Percentiles rank a stretch among this genome's conserved stretches.
These are phyloP conservation scores for Scolopax bukidnonensis DNA, from an alignment of 2,797 vertebrate species.

Conservation along the genomic window DNA sequence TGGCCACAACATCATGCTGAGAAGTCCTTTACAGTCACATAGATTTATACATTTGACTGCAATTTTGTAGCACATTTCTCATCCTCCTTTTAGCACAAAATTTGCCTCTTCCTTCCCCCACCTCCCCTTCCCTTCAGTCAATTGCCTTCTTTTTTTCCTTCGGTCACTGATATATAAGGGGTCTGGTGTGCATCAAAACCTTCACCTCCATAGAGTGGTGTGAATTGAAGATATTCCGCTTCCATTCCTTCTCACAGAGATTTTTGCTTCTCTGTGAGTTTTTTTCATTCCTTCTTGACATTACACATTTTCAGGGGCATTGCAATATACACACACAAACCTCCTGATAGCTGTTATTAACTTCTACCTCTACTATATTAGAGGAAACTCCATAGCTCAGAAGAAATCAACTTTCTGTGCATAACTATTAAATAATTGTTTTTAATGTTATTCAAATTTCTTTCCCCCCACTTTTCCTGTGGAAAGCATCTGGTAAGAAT, in stretches of 20 bases:
- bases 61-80: not conserved
- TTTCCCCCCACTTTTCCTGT: fast-evolving
- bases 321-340: not conserved
- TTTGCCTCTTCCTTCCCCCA: not conserved
- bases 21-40: not conserved
- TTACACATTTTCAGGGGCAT: not conserved
- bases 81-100: not conserved
- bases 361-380: not conserved
- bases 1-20: not conserved
- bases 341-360: not conserved
- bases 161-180: not conserved
- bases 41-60: not conserved
- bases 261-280: not conserved
- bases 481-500: not conserved
- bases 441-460: not conserved
- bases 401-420: not conserved
- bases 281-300: not conserved
- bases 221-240: not conserved
- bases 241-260: not conserved
- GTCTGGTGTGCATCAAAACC: not conserved
- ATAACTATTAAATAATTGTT: not conserved
- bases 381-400: not conserved
- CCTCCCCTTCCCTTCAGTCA: not conserved
- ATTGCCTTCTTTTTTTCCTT: not conserved
- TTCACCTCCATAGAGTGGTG: not conserved